Evolutionary conservation across 2,888 invertebrate species (phyloP).

Genomic region (Trachelus tabidus): DNA sequence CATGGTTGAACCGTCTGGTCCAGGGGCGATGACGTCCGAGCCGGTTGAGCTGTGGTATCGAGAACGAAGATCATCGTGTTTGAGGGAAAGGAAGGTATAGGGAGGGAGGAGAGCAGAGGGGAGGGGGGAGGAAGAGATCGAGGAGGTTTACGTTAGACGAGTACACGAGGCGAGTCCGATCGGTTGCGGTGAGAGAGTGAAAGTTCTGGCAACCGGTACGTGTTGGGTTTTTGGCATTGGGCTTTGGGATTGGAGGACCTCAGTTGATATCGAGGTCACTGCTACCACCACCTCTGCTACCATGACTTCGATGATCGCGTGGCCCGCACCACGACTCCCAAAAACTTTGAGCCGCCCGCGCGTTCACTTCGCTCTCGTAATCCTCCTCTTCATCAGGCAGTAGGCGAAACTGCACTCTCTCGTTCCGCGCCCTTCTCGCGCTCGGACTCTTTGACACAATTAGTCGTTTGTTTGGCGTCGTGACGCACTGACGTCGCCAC

Average conservation of each 20-base stretch:
- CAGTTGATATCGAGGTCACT: conserved; percentile 63
- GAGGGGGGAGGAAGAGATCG: not conserved
- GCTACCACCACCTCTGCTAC: conserved; percentile 57
- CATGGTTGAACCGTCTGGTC: not conserved
- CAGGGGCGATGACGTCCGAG: not conserved
- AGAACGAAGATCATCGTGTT: not conserved
- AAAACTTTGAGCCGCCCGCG: conserved; percentile 46
- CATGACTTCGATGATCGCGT: conserved; percentile 41
- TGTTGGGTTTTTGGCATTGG: conserved; percentile 61
- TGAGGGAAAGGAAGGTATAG: not conserved
- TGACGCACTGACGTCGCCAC: not conserved
- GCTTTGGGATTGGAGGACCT: conserved; percentile 55
- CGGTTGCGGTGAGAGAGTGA: conserved; percentile 41
- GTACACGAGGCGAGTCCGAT: conserved; percentile 12
- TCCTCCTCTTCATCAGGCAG: not conserved
- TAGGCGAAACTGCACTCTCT: conserved; percentile 6
- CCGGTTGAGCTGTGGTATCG: not conserved
- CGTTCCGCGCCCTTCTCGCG: conserved; percentile 11
- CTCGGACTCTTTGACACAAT: not conserved
- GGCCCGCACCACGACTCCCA: conserved; percentile 43
- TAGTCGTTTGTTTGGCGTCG: not conserved
- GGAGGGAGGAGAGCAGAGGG: not conserved
- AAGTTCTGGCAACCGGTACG: conserved; percentile 43
- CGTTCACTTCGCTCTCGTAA: conserved; percentile 45
- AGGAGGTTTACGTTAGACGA: not conserved